A percentile compares a stretch with the other conserved stretches of the same genome.
These are phyloP conservation scores for Aptenodytes patagonicus DNA, from an alignment of 2,113 vertebrate species.

Conservation along the genomic window DNA sequence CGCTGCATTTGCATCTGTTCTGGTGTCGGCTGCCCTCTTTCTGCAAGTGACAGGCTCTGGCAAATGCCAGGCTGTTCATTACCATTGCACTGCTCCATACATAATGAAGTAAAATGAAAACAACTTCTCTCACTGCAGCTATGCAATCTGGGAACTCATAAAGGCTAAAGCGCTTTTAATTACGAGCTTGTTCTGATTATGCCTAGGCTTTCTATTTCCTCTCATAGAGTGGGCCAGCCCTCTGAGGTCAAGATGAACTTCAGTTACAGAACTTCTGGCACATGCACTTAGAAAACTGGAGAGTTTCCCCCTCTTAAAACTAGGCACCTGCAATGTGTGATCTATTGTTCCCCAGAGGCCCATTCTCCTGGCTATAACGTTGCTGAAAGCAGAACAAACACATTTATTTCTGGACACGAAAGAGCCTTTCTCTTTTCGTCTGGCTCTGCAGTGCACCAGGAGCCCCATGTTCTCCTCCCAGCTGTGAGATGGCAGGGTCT, in stretches of 20 bases:
- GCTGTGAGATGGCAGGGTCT: neutral
- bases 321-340: slow-evolving; percentile 63
- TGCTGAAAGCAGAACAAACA: slow-evolving; percentile 67
- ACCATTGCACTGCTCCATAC: neutral
- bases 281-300: slow-evolving; percentile 33
- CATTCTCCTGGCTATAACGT: neutral
- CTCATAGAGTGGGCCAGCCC: neutral
- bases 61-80: neutral
- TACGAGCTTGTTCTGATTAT: neutral
- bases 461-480: neutral
- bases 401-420: slow-evolving; percentile 31
- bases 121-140: neutral
- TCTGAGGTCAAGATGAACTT: slow-evolving; percentile 56
- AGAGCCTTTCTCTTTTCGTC: neutral
- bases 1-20: neutral
- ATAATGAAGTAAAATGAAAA: slow-evolving; percentile 18
- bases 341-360: slow-evolving; percentile 42
- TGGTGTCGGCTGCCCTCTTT: neutral
- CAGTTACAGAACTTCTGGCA: slow-evolving; percentile 45
- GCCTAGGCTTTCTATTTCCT: slow-evolving; percentile 32
- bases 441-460: neutral
- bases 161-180: neutral
- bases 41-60: neutral
- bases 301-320: slow-evolving; percentile 47
- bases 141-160: neutral